Evolutionary conservation across 2,888 invertebrate genomes (phyloP).

Genomic region (Tipula lateralis): DNA sequence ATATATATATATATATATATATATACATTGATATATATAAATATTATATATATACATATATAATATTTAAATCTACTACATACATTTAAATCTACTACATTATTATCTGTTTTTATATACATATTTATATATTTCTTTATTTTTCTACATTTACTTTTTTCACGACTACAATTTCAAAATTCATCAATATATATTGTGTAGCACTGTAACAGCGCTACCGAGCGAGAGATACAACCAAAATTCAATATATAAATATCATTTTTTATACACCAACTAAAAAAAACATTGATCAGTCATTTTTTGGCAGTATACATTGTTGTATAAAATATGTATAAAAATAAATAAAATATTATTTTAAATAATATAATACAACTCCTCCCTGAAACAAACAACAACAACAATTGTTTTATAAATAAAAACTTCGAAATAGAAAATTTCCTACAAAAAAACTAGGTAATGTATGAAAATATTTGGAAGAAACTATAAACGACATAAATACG

Average conservation of each 20-base stretch:
- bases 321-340: background rate
- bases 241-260: background rate
- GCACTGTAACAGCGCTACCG: background rate
- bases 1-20: too few relatives aligned
- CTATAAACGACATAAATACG: background rate
- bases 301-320: background rate
- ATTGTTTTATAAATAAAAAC: background rate
- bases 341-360: background rate
- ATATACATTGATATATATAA: background rate
- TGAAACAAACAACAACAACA: background rate
- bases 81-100: conserved; percentile 16
- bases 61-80: background rate
- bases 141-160: background rate
- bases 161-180: conserved; percentile 24
- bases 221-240: background rate
- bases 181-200: background rate
- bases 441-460: background rate
- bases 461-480: background rate
- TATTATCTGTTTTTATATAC: background rate
- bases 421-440: background rate
- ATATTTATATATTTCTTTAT: background rate
- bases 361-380: conserved; percentile 2
- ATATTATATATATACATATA: background rate
- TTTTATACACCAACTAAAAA: background rate
- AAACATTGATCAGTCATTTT: conserved; percentile 19